Evolutionary conservation across 1,140 invertebrate genomes (phyloP), one percentile per base, ranked within the genome.

Genomic region (Galleria mellonella): DNA sequence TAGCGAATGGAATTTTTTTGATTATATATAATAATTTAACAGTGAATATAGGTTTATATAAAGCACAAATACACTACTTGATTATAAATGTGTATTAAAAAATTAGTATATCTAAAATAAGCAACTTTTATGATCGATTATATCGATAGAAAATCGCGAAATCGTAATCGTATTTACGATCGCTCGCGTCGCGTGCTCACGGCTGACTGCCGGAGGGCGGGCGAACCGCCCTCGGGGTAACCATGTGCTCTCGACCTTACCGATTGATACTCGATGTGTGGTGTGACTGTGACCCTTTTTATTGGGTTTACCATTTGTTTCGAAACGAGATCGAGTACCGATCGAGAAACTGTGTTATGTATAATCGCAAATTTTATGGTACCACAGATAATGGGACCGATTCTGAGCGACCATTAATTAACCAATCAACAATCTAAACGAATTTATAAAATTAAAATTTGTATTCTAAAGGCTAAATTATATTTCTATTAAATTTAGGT

Each of bases 141-240:
- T 37, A 38, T 36, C 15, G 17, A 39, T 38, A 23, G 2, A 23
- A 6, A 38, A 39, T 47, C 32, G 39, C 17, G 17, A 32, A n/a
- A 43, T 39, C 41, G 35, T 10, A 11, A 23, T 13, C 37, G 29
- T 30, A 13, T 54, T 54, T 43, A 58, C 56, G 52, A 46, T 56
- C 72, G 63, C 55, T 56, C 72, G 67, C 64, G 71, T 42, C 67
- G 72, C 67, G 66, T 41, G 71, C 55, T 61, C 60, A 53, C 45
- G 42, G 48, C 48, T 43, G 62, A 79, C 78, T 79, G 78, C 78
- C 78, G 77, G 54, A 77, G 77, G 77, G 76, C 76, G 73, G 71
- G 42, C 51, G 51, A 42, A 55, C 62, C 65, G 66, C 74, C 77
- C 72, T 65, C 49, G 59, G 72, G 72, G 58, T 63, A 61, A 48